Evolutionary conservation across 2,797 vertebrate species (phyloP), one percentile per base, ranked within the genome.

Genomic region (Podarcis siculus): DNA sequence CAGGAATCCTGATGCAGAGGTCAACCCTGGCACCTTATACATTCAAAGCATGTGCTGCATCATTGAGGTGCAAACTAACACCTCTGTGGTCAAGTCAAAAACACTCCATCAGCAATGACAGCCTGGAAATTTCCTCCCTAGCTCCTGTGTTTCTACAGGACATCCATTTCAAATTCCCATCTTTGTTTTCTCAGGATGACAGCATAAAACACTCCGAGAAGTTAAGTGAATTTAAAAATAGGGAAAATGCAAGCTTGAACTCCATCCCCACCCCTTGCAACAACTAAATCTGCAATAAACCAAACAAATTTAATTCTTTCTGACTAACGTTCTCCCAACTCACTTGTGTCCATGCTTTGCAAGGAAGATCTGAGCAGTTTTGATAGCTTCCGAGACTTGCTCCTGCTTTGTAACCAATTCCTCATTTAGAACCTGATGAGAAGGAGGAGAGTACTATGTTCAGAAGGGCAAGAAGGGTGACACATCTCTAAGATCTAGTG

Each of bases 341-440:
- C 95, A 99, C 99, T 98, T 99, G 98, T 98, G 98, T 93, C 98
- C 97, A 91, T 99, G 98, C 92, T 99, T 99, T 3, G 98, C 99
- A 27, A 99, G 96, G 96, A 99, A 99, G 93, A 97, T 98, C 91
- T 99, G 97, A 3, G 98, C 97, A 58, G 97, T 98, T 96, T 98
- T 98, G 89, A 99, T 97, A 72, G 98, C 98, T 94, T 99, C 98
- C 1, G 98, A 97, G 87, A 99, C 96, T 75, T 98, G 98, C 64
- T 99, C 98, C 92, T 98, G 99, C 96, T 98, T 99, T 0, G 97
- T 96, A 75, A 97, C 96, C 37, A 99, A 95, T 92, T 99, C 98
- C 76, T 99, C 98, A 32, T 96, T 97, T 89, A 99, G 94, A 81
- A 97, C 97, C 99, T 99, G 92, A 8, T 0, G 15, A 67, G 80